These are phyloP conservation scores for Ambastaia sidthimunki DNA, from an alignment of 2,797 vertebrate genomes.

Conservation along the genomic window DNA sequence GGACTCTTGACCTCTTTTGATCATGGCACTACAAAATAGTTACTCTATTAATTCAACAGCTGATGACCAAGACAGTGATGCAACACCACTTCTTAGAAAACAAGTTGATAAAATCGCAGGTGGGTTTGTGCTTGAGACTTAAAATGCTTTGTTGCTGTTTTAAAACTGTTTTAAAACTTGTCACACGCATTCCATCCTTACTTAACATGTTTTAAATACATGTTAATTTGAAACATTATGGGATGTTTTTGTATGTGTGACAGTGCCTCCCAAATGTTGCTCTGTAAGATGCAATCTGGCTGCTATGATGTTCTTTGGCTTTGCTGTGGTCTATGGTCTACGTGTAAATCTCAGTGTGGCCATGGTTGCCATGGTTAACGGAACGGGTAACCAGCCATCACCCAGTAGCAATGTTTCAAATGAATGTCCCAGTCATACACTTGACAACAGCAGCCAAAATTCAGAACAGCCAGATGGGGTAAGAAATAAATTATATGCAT, in stretches of 20 bases:
- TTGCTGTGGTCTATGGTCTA: conserved; percentile 83
- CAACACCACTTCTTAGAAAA: conserved; percentile 66
- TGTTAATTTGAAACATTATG: not conserved
- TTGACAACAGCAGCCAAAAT: conserved; percentile 55
- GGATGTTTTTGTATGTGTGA: conserved; percentile 37
- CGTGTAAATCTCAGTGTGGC: conserved; percentile 88
- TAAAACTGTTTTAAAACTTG: not conserved
- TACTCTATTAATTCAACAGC: conserved; percentile 67
- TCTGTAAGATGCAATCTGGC: conserved; percentile 82
- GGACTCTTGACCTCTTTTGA: not conserved
- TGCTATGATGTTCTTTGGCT: conserved; percentile 84
- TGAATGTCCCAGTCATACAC: conserved; percentile 62
- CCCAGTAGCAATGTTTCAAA: conserved; percentile 60
- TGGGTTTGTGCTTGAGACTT: conserved; percentile 1
- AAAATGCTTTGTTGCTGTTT: too few relatives aligned
- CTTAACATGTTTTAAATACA: not conserved
- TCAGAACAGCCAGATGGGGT: conserved; percentile 71
- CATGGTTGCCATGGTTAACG: conserved; percentile 87
- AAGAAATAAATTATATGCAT: conserved; percentile 36
- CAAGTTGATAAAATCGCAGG: conserved; percentile 29
- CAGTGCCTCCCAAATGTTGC: conserved; percentile 78
- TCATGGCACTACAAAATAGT: conserved; percentile 67
- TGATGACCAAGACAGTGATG: conserved; percentile 65
- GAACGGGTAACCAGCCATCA: conserved; percentile 56
- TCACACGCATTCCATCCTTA: not conserved